Evolutionary conservation across 1,140 invertebrate species (phyloP), one percentile per base, ranked within the genome.

Genomic region (Eubasilissa regina): DNA sequence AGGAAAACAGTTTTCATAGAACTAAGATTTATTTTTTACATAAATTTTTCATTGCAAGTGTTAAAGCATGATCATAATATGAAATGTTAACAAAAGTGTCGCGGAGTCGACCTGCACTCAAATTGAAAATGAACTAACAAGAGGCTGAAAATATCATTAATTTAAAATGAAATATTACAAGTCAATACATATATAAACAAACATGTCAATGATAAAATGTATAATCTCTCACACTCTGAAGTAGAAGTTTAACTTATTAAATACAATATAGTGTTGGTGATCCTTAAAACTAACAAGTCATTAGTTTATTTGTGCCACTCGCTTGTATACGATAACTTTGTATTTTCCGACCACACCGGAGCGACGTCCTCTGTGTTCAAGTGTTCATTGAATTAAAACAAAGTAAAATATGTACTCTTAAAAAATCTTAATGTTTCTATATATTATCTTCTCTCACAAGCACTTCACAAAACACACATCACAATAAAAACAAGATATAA

Each of bases 401-500:
- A 68, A 62, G 47, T 81, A 78, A 78, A 62, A 77, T 77, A 75
- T 74, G 64, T 82, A 80, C 81, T 82, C 74, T 74, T 76, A 81
- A 73, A 76, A 76, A 76, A 77, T 72, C 75, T 72, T 78, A 62
- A 47, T 56, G 44, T 62, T 73, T 82, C 66, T 79, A 79, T 75
- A 66, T 82, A 75, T 77, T 77, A 80, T 80, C 78, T 74, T 80
- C 81, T 82, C 81, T 80, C 76, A 82, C 81, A 73, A 80, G 80
- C 81, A 82, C 81, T 82, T 76, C 81, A 82, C 81, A 80, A 82
- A 75, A 82, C 81, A 80, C 81, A 82, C 81, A 73, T 78, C 81
- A 82, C 81, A 73, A 82, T 78, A 75, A 78, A 72, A 80, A 78
- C 60, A 75, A 81, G 75, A 72, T 79, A 80, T 72, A 73, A 78